phyloP scores from a whole-genome alignment of 2,797 vertebrate species.

The Lepus townsendii region DNA sequence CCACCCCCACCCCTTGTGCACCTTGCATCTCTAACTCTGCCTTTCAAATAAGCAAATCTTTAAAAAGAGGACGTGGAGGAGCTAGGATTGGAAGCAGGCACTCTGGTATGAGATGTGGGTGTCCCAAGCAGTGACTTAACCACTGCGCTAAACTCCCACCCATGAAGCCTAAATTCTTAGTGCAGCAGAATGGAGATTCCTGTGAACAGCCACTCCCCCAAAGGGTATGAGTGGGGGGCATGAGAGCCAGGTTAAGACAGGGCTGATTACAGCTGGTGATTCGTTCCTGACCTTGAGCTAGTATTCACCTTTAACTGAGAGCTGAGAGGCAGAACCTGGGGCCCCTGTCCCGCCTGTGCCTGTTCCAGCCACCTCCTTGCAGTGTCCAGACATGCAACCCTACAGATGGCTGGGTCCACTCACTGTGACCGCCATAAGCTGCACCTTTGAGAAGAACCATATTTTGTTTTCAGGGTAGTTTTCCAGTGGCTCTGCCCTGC shows the following conservation, averaged over 20 bases:
- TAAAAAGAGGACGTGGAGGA: too few relatives aligned
- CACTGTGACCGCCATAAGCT: background rate
- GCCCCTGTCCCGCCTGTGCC: background rate
- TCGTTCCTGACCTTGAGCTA: background rate
- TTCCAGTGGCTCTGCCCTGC: background rate
- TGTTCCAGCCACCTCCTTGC: background rate
- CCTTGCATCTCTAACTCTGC: too few relatives aligned
- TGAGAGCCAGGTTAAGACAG: rapidly evolving
- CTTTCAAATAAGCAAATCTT: too few relatives aligned
- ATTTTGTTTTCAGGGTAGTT: constrained; percentile 15
- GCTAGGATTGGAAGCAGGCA: too few relatives aligned
- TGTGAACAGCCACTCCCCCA: background rate
- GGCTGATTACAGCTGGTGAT: background rate
- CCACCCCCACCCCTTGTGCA: too few relatives aligned
- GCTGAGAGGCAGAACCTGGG: background rate
- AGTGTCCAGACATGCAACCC: rapidly evolving
- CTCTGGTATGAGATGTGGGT: too few relatives aligned
- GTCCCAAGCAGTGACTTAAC: too few relatives aligned
- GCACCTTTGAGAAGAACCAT: background rate
- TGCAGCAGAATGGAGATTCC: background rate
- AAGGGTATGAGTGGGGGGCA: background rate
- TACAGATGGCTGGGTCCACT: background rate
- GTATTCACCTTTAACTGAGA: background rate
- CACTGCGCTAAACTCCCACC: too few relatives aligned
- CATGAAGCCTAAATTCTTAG: background rate